Evolutionary conservation across 2,797 vertebrate genomes (phyloP).

Genomic region (Phylloscopus collybita): DNA sequence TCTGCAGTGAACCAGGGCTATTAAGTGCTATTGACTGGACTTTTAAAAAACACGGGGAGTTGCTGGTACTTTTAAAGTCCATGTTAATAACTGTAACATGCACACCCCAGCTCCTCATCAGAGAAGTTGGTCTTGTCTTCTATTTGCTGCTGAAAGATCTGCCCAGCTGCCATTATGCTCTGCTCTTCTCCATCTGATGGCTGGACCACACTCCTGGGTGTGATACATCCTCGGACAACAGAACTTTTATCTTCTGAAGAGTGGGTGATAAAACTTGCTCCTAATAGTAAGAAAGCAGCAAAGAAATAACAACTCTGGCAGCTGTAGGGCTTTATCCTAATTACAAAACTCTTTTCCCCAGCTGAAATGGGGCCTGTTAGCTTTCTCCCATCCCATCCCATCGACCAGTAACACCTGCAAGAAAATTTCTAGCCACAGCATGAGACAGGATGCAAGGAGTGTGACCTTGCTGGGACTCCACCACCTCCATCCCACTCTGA

Average conservation of each 20-base stretch:
- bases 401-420: neutral
- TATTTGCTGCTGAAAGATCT: neutral
- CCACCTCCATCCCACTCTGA: neutral
- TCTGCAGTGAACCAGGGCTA: neutral
- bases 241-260: neutral
- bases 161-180: neutral
- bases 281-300: neutral
- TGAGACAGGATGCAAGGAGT: neutral
- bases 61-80: neutral
- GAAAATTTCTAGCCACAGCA: neutral
- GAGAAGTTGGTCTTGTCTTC: neutral
- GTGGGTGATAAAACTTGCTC: fast-evolving
- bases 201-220: neutral
- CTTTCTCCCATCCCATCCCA: neutral
- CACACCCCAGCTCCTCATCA: neutral
- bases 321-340: neutral
- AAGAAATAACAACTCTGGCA: neutral
- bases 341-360: neutral
- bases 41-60: neutral
- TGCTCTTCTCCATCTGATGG: neutral
- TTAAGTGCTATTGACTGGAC: neutral
- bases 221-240: neutral
- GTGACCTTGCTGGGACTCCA: neutral
- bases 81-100: neutral
- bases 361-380: neutral